These are phyloP conservation scores for Hafferia zeledoni DNA, from an alignment of 2,797 vertebrate species.

Conservation along the genomic window DNA sequence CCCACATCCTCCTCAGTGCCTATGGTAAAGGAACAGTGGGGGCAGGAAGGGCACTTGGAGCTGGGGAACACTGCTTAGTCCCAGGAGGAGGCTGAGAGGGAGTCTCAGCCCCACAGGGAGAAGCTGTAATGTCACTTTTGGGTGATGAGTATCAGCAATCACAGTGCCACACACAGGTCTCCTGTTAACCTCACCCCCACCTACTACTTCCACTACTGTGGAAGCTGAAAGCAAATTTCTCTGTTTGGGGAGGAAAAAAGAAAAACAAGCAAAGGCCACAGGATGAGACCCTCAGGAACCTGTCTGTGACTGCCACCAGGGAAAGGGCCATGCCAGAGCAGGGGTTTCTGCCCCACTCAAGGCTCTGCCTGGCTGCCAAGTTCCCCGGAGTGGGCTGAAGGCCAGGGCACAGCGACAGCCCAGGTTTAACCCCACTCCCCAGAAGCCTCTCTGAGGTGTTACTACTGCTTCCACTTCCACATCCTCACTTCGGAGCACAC, in stretches of 20 bases:
- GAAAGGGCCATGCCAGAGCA: background rate
- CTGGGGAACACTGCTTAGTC: background rate
- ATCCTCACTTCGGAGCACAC: background rate
- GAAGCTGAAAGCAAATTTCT: background rate
- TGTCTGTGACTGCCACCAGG: background rate
- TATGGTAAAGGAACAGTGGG: background rate
- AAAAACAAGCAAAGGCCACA: background rate
- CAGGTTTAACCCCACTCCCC: background rate
- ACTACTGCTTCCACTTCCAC: background rate
- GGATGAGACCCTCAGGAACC: background rate
- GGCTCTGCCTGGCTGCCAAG: rapidly evolving
- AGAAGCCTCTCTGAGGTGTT: background rate
- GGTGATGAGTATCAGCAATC: background rate
- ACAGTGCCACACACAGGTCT: background rate
- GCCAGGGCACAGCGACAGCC: background rate
- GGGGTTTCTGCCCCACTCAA: rapidly evolving
- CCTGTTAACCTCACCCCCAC: background rate
- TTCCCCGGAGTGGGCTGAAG: background rate
- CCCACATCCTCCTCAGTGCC: background rate
- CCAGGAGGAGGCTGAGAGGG: background rate
- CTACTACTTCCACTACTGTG: background rate
- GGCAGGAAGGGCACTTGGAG: background rate
- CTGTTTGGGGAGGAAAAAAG: background rate
- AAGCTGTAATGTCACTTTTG: background rate
- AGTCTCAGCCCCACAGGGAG: background rate